Evolutionary conservation across 2,797 vertebrate genomes (phyloP), one percentile per base, ranked within the genome.

Genomic region (Hydrocynus forskahlii): DNA sequence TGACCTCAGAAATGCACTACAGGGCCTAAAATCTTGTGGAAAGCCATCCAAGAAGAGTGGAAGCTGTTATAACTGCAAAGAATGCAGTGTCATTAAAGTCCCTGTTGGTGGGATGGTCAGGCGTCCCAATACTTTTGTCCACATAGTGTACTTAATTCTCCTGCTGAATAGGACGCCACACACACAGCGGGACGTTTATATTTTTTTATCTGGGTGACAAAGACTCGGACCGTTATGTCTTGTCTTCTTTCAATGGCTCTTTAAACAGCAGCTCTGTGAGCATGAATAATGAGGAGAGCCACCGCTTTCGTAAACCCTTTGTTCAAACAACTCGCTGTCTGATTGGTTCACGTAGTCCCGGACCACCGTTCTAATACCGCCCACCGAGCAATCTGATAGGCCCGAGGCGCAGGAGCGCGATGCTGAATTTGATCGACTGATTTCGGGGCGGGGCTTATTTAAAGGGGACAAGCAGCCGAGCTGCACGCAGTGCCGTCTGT

Each of bases 381-480:
- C 88, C 89, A 86, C 70, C 23, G 45, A 5, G 45, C 1, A 7
- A 29, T 35, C 52, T 88, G 93, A 95, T 95, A 95, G 94, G 95
- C 66, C 76, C 0, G 86, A 76, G 19, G 50, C 80, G 74, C 83
- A 80, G 59, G 91, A 89, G 92, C 87, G 84, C 48, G 91, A 92
- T 91, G 90, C 83, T 83, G 90, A 93, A 93, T 91, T 93, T 94
- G 91, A 95, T 95, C 95, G 95, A 94, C 94, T 94, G 94, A 95
- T 95, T 95, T 95, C 87, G 63, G 86, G 95, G 95, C 93, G 94
- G 93, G 75, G 89, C 87, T 87, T 57, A 7, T 81, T 75, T 94
- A 93, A 94, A 94, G 91, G 91, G 86, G 84, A 88, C 86, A 79
- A 19, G 76, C 0, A 48, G 29, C n/a, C 55, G 70, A 17, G 35